Base-by-base conservation (phyloP, 2,888 invertebrate species). In the Aphrophora alni region DNA sequence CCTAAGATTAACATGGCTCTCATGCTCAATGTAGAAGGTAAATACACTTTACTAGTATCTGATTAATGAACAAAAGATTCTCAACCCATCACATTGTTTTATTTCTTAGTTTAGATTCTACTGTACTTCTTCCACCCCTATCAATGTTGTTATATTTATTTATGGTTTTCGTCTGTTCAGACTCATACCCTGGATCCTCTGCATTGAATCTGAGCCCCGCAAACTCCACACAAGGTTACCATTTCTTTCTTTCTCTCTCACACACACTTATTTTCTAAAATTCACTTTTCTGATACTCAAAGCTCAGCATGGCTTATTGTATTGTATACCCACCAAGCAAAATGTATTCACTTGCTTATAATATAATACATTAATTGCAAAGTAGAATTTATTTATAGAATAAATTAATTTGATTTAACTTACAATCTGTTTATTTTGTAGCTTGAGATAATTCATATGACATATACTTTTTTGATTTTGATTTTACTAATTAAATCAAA, bases 1-100 rank as follows among this genome's bases (percentile, higher is more conserved):
- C 96, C 96, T 25, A 96, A 96, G 89, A 94, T 96, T 88, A 96
- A 95, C 89, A 92, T 95, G 91, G 95, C 95, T 71, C 92, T 96
- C 86, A 89, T 92, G 87, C 91, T 96, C 81, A 92, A 92, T 86
- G 94, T 96, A 78, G 95, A 95, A 93, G 95, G 96, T 96, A 90
- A 90, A 84, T 17, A n/a, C n/a, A n/a, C n/a, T n/a, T n/a, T n/a
- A n/a, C n/a, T n/a, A n/a, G n/a, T n/a, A n/a, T n/a, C n/a, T n/a
- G n/a, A n/a, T n/a, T 75, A 1, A 10, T 27, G 17, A 33, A 5
- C 3, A 33, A 33, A 33, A 3, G 8, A 33, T 33, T 33, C 33
- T 8, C 33, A 33, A 33, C 33, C 5, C 3, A 33, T 33, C 33
- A 5, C 33, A 5, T 33, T 3, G 5, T 8, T 44, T 44, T 44